Base-by-base conservation (phyloP, 2,797 vertebrate species). In the Crocodylus rhombifer region DNA sequence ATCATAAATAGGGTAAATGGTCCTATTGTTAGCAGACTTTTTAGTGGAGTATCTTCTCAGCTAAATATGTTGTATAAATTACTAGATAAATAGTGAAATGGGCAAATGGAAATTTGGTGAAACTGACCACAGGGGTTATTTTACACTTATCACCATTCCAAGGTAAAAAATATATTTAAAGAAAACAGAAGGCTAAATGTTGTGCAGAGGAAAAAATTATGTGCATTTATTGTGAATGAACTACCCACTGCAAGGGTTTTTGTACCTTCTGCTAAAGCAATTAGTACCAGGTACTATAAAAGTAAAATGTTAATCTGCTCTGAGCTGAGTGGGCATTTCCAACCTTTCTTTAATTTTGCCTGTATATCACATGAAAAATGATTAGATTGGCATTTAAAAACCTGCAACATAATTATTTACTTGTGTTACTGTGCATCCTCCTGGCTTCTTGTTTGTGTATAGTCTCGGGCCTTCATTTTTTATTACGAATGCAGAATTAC, bases 331-430 rank as follows among this genome's bases (percentile, higher is more conserved):
- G 25, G 14, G 4, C 7, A 57, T 3, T 77, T 84, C 33, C 21
- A n/a, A 93, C 64, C 65, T 0, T 2, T 21, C 0, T 3, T 23
- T 30, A 8, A 9, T 26, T 30, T 12, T 26, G 73, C 67, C 77
- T 90, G 25, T 80, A 69, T 87, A 86, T 62, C 33, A 28, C 14
- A 3, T 36, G 21, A 84, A 74, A 91, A 86, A 76, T 1, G 30
- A 20, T 4, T 69, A 7, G 1, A 1, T 30, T 73, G 90, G 42
- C 3, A 4, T 77, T 89, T 61, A 85, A 88, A 55, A 17, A 71
- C 26, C 13, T 0, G 0, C 0, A 1, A 30, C 82, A 77, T 16
- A 55, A 12, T 79, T 78, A n/a, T 58, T 79, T 69, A 62, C 33
- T 30, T 91, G 36, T 55, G n/a, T 28, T 11, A 57, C 7, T 71